phyloP scores from a whole-genome alignment of 2,113 vertebrate genomes.

The Dicaeum eximium region DNA sequence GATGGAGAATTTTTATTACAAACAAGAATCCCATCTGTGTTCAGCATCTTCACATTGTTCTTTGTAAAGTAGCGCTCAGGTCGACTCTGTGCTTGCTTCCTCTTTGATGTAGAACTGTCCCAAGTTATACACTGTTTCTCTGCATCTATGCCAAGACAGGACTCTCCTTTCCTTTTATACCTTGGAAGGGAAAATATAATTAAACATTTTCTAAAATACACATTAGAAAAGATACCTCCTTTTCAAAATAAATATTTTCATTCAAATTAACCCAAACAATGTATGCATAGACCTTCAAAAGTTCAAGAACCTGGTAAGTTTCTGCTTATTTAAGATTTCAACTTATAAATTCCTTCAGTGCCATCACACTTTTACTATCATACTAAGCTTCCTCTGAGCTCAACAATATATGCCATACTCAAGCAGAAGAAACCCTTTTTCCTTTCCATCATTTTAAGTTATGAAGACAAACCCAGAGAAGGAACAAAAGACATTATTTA shows the following conservation, averaged over 20 bases:
- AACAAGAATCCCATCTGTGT: conserved; percentile 39
- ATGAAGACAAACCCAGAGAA: neutral
- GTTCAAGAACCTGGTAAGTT: neutral
- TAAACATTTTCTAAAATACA: neutral
- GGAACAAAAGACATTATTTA: neutral
- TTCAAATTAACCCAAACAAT: neutral
- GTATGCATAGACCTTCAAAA: neutral
- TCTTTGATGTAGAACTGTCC: conserved; percentile 72
- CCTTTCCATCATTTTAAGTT: neutral
- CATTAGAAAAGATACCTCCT: neutral
- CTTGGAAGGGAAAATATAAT: conserved; percentile 65
- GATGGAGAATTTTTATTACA: neutral
- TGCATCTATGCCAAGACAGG: conserved; percentile 83
- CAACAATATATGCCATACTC: neutral
- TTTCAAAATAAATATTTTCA: neutral
- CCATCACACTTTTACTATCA: neutral
- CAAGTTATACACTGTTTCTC: conserved; percentile 82
- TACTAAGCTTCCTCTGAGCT: neutral
- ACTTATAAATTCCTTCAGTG: neutral
- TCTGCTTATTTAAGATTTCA: neutral
- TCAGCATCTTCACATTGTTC: conserved; percentile 72
- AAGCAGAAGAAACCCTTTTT: neutral
- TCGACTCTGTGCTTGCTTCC: conserved; percentile 62
- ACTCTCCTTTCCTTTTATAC: conserved; percentile 86
- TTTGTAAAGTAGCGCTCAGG: conserved; percentile 83